Percentiles rank a stretch among this genome's conserved stretches.
phyloP scores from a whole-genome alignment of 2,888 invertebrate species.

The Andricus curvator region DNA sequence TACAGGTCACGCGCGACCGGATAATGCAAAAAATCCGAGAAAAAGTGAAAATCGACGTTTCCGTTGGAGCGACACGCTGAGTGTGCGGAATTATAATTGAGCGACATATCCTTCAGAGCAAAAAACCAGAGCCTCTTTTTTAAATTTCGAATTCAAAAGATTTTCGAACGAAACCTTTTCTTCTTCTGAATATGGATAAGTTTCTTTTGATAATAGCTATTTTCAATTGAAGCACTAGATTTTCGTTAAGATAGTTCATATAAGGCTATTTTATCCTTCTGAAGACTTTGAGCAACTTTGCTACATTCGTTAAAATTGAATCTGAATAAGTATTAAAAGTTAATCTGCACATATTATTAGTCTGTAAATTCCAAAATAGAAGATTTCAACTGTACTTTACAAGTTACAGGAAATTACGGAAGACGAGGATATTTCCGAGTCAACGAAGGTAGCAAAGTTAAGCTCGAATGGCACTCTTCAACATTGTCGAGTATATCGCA shows the following conservation, averaged over 20 bases:
- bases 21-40: not conserved
- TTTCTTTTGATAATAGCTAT: too few relatives aligned
- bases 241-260: not conserved
- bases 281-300: not conserved
- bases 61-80: not conserved
- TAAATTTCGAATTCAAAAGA: not conserved
- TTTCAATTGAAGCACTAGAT: not conserved
- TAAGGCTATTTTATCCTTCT: not conserved
- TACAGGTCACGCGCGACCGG: not conserved
- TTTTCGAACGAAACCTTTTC: not conserved
- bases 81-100: not conserved
- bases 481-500: not conserved
- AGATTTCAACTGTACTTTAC: not conserved
- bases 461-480: conserved; percentile 12
- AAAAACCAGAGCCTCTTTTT: not conserved
- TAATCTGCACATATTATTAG: not conserved
- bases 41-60: conserved; percentile 53
- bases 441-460: not conserved
- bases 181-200: too few relatives aligned
- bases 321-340: not conserved
- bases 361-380: not conserved
- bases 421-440: not conserved
- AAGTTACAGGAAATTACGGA: not conserved
- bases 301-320: not conserved
- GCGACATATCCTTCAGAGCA: not conserved